phyloP scores from a whole-genome alignment of 2,888 invertebrate genomes.

The Melanchra persicariae region DNA sequence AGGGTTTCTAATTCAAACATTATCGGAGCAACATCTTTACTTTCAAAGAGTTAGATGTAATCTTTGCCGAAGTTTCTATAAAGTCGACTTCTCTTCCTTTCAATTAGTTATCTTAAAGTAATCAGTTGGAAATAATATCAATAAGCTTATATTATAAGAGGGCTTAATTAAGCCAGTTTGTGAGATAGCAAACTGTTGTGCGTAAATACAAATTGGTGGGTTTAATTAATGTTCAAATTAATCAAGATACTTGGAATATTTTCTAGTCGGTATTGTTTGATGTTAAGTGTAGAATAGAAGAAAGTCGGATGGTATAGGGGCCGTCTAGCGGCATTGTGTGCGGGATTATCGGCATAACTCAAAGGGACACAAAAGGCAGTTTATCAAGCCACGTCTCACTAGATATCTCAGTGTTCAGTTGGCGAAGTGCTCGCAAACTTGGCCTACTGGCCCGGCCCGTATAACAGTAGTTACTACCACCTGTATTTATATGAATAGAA shows the following conservation, averaged over 20 bases:
- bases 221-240: slow-evolving; percentile 27
- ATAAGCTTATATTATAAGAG: slow-evolving; percentile 47
- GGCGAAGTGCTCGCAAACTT: slow-evolving; percentile 72
- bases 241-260: slow-evolving; percentile 11
- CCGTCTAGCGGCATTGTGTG: slow-evolving; percentile 73
- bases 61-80: slow-evolving; percentile 33
- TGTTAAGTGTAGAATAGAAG: slow-evolving; percentile 75
- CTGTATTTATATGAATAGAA: slow-evolving; percentile 58
- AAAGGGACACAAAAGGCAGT: slow-evolving; percentile 84
- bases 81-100: slow-evolving; percentile 26
- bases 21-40: slow-evolving; percentile 35
- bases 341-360: slow-evolving; percentile 80
- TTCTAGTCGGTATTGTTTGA: slow-evolving; percentile 55
- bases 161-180: slow-evolving; percentile 41
- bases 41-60: slow-evolving; percentile 45
- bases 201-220: neutral
- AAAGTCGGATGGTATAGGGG: slow-evolving; percentile 74
- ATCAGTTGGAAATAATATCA: slow-evolving; percentile 47
- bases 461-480: slow-evolving; percentile 46
- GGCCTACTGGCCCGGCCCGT: slow-evolving; percentile 68
- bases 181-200: slow-evolving; percentile 14
- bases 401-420: slow-evolving; percentile 79
- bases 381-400: slow-evolving; percentile 83
- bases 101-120: slow-evolving; percentile 42
- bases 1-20: slow-evolving; percentile 49